Percentiles rank a stretch among this genome's conserved stretches.
phyloP scores from a whole-genome alignment of 2,797 vertebrate genomes.

The Euthynnus affinis region DNA sequence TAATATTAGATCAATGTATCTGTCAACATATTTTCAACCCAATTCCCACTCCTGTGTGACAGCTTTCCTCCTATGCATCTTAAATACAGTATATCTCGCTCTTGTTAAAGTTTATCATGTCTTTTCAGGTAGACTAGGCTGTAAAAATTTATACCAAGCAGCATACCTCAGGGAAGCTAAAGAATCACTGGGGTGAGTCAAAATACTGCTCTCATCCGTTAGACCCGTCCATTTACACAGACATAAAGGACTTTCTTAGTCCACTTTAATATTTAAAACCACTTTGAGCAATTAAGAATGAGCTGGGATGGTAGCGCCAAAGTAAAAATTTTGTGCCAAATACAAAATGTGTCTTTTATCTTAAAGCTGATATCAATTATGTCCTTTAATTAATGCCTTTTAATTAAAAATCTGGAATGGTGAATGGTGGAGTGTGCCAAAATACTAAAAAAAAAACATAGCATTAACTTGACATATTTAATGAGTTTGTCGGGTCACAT shows the following conservation, averaged over 20 bases:
- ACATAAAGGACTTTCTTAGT: conserved; percentile 13
- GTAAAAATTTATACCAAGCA: conserved; percentile 30
- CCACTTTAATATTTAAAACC: conserved; percentile 32
- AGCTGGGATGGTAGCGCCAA: background rate
- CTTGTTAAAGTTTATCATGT: conserved; percentile 3
- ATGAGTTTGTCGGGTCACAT: background rate
- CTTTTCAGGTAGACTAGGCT: conserved; percentile 28
- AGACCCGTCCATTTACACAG: conserved; percentile 55
- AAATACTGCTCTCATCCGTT: conserved; percentile 53
- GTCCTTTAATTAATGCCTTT: conserved; percentile 1
- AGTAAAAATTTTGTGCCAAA: background rate
- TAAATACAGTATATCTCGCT: conserved; percentile 5
- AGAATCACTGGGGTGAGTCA: conserved; percentile 56
- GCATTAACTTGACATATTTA: background rate
- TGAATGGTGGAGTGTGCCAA: background rate
- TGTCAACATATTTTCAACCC: conserved; percentile 32
- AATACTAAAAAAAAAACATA: background rate
- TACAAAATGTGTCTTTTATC: conserved; percentile 2
- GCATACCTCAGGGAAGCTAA: conserved; percentile 41
- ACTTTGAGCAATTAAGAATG: conserved; percentile 5
- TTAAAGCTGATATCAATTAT: background rate
- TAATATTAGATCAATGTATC: conserved; percentile 60
- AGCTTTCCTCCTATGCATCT: background rate
- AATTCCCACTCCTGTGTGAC: conserved; percentile 2
- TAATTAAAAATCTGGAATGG: background rate